Percentiles rank a stretch among this genome's conserved stretches.
Conservation (phyloP, 2,888 invertebrate species). For the Drosophila vallismaia region DNA sequence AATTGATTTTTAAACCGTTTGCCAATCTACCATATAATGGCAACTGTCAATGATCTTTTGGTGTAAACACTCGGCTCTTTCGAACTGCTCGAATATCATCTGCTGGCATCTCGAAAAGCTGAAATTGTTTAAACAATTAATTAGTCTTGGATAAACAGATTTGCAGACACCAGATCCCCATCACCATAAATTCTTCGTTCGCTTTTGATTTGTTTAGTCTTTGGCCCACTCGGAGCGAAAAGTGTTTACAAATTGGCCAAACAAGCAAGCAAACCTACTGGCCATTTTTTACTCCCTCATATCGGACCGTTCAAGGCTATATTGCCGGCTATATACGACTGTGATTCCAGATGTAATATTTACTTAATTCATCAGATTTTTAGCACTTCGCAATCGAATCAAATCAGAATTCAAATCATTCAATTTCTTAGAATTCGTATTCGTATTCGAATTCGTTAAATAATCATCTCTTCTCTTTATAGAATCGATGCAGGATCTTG, state of each 20-base stretch:
- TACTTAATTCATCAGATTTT: not conserved
- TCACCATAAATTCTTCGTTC: slow-evolving; percentile 32
- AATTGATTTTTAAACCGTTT: slow-evolving; percentile 29
- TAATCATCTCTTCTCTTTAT: slow-evolving; percentile 9
- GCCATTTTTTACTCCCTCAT: slow-evolving; percentile 4
- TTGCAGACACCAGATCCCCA: slow-evolving; percentile 52
- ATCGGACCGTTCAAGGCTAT: slow-evolving; percentile 25
- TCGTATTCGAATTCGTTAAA: not conserved
- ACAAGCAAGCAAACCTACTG: slow-evolving; percentile 43
- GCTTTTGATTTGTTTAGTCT: slow-evolving; percentile 66
- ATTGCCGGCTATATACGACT: too few species aligned
- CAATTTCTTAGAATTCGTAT: not conserved
- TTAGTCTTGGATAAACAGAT: slow-evolving; percentile 66
- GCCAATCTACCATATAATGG: slow-evolving; percentile 46
- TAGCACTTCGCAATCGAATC: slow-evolving; percentile 1
- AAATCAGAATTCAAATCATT: slow-evolving; percentile 13
- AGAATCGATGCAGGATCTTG: not conserved
- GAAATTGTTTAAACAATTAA: slow-evolving; percentile 74
- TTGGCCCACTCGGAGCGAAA: slow-evolving; percentile 29
- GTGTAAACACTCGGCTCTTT: slow-evolving; percentile 17
- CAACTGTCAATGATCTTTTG: slow-evolving; percentile 45
- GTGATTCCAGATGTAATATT: slow-evolving; percentile 25
- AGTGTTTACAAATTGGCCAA: slow-evolving; percentile 69
- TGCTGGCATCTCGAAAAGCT: slow-evolving; percentile 18
- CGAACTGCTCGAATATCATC: slow-evolving; percentile 17